Evolutionary conservation across 30 jellyfish, hydroid and myxozoan species (phyloP).

Genomic region (Nemopilema nomurai): DNA sequence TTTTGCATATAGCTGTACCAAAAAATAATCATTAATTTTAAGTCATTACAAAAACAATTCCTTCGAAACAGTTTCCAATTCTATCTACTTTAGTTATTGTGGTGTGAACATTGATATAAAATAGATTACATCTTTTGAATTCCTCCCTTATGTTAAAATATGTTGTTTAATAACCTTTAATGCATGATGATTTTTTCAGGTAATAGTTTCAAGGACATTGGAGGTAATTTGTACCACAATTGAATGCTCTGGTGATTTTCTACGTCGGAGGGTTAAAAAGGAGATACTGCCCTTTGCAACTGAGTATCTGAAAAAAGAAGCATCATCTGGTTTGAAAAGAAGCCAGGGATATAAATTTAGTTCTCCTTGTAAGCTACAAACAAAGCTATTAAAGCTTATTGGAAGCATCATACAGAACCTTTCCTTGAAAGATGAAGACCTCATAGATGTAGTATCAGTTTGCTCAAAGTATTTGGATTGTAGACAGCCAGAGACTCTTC

Average conservation of each 20-base stretch:
- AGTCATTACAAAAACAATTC: no score
- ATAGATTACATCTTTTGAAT: neutral
- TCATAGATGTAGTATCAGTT: constrained; percentile 31
- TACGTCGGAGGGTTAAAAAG: constrained; percentile 83
- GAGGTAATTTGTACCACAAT: constrained; percentile 72
- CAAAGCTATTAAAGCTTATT: constrained; percentile 42
- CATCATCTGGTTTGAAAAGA: constrained; percentile 27
- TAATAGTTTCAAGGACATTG: constrained; percentile 59
- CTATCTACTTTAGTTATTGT: no score
- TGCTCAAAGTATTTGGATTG: constrained; percentile 68
- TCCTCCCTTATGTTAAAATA: neutral
- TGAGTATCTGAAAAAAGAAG: constrained; percentile 51
- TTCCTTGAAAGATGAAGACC: constrained; percentile 54
- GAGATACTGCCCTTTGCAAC: constrained; percentile 79
- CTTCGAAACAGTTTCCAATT: no score
- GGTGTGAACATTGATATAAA: no score
- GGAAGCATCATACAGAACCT: constrained; percentile 65
- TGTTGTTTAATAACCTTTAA: neutral
- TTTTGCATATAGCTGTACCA: no score
- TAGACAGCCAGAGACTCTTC: constrained; percentile 74
- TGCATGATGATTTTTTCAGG: constrained; percentile 45
- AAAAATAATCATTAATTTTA: no score
- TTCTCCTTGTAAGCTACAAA: constrained; percentile 54
- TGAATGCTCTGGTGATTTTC: constrained; percentile 82
- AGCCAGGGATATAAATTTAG: constrained; percentile 57